Conservation (phyloP, 2,888 invertebrate species). For the Dendrolimus houi region DNA sequence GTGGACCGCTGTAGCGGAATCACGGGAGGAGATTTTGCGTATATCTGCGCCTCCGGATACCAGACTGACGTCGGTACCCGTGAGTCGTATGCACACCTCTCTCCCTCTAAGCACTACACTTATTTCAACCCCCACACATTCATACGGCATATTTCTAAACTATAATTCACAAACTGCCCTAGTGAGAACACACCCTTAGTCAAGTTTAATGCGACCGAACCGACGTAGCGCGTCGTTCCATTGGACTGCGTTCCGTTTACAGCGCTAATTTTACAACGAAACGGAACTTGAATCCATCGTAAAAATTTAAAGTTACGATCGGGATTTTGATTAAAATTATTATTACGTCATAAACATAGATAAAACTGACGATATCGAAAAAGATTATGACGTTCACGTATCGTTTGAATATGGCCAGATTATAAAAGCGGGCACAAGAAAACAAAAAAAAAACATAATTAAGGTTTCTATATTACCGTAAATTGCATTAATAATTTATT, state of each 20-base stretch:
- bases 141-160: too few species aligned
- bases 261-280: conserved; percentile 10
- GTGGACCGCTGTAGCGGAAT: too few species aligned
- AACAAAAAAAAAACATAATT: conserved; percentile 1
- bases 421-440: conserved; percentile 2
- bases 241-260: conserved; percentile 3
- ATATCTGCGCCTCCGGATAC: too few species aligned
- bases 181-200: conserved; percentile 9
- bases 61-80: too few species aligned
- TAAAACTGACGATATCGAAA: conserved; percentile 14
- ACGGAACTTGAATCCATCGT: conserved; percentile 11
- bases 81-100: too few species aligned
- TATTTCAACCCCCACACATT: too few species aligned
- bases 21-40: too few species aligned
- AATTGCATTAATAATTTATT: background rate
- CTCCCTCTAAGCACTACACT: too few species aligned
- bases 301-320: conserved; percentile 22
- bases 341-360: conserved; percentile 14
- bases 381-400: conserved; percentile 8
- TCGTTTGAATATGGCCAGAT: conserved; percentile 9
- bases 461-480: background rate
- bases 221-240: conserved; percentile 1
- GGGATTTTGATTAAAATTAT: conserved; percentile 24
- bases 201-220: conserved; percentile 10
- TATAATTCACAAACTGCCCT: too few species aligned